Evolutionary conservation across 2,888 invertebrate genomes (phyloP), one percentile per base, ranked within the genome.

Genomic region (Homarus gammarus): DNA sequence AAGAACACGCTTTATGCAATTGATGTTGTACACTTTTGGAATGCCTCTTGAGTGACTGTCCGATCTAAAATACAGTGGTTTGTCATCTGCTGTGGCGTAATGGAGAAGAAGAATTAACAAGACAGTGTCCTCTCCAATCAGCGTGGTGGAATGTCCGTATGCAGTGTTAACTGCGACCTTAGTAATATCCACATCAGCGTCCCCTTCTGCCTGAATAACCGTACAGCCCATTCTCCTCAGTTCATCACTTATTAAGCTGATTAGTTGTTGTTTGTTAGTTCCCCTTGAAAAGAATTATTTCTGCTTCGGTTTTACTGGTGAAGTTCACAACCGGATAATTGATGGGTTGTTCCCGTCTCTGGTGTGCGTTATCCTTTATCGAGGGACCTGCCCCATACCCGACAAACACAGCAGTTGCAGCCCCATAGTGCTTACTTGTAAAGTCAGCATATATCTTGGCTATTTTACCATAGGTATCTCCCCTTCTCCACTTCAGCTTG

Each of bases 131-230:
- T 81, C 81, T 36, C 81, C 81, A 56, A 56, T 81, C 40, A 81
- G 31, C 27, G n/a, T 81, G 31, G 81, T 81, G 15, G 56, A 36
- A 36, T 27, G 56, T 31, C 15, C 27, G 33, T 31, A n/a, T 56
- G 31, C 12, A 36, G 1, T 33, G 38, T 27, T 36, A 51, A 78
- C 85, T 88, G 84, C 72, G 44, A 61, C 72, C 61, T 51, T 18
- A 73, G 49, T 72, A 40, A 89, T 90, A 64, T 89, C 87, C n/a
- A 89, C 85, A 89, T 90, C 89, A 77, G 86, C 78, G 81, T 81
- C 87, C 68, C 87, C 89, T 51, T 89, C 78, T 88, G 89, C 89
- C 33, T 89, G 27, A 49, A 73, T 44, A 18, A 89, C 84, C 2
- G 18, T 73, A 51, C 88, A 88, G 22, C 64, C 75, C n/a, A 27